Base-by-base conservation (phyloP, 1,140 invertebrate genomes). In the Chymomyza costata region DNA sequence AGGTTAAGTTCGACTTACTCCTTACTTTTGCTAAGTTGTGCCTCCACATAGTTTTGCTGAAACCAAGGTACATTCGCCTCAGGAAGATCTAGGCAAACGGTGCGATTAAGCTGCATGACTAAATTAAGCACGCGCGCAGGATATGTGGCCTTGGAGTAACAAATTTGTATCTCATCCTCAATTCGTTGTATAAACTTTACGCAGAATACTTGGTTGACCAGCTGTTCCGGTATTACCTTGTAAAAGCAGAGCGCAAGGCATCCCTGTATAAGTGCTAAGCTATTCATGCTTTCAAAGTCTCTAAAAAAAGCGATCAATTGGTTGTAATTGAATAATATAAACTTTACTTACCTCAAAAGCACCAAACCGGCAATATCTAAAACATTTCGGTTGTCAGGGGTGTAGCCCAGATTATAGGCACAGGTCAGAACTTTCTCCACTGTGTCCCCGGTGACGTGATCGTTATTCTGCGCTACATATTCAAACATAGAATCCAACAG, bases 11-110 rank as follows among this genome's bases (percentile, higher is more conserved):
- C 10, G 2, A 3, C 5, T 11, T 34, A 34, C 15, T n/a, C n/a
- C n/a, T 44, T 76, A 84, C 83, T 71, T 45, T 81, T 85, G 46
- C 64, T 83, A 14, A 84, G 59, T 56, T 85, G 84, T 3, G 84
- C 87, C 70, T 90, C 84, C 25, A 90, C 85, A 55, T 89, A 90
- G 57, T 90, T 90, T 54, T 89, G 86, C 80, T 91, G 90, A 65
- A 91, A 91, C 90, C 90, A 91, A 1, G 90, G 90, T 18, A 91
- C 86, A 63, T 88, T 87, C 13, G 85, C 80, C 68, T 90, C 87
- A 0, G 90, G 89, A 64, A 89, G 85, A 74, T 90, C 90, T 13
- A 91, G 71, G 55, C 90, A 91, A 6, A 91, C 89, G 3, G 89
- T 87, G 45, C 90, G 84, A 82, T 91, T 91, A 11, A 91, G 62